Base-by-base conservation (phyloP, 1,140 invertebrate species). In the Octopus sinensis region DNA sequence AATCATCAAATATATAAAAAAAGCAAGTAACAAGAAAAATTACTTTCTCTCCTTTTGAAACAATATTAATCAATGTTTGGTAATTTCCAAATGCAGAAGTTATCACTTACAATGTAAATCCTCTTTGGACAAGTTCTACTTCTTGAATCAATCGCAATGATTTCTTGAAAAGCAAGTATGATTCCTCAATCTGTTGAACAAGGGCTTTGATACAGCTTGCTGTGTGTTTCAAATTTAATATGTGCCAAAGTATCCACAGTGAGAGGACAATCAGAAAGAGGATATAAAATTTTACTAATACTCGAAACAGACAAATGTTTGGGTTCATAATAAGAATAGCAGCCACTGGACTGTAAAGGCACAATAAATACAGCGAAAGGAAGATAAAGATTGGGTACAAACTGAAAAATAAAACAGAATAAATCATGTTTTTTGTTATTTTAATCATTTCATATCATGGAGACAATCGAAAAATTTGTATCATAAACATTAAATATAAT, bases 61-160 rank as follows among this genome's bases (percentile, higher is more conserved):
- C n/a, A 0, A 17, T 53, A 78, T 7, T 43, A 43, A 43, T 43
- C 3, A 43, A 43, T 43, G 30, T 43, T 43, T 43, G 30, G 30
- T 43, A 43, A 43, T 43, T 43, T 43, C 3, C 30, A 62, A 62
- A 6, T n/a, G 53, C 13, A 52, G 13, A 23, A 71, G 13, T 9
- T 6, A 71, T 62, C 54, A 84, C 84, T 84, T 82, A 84, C 84
- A 84, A 77, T 52, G 82, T 84, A 68, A 84, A 84, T 4, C 84
- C 84, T 83, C 81, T 78, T 17, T 81, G 56, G 10, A 84, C 82
- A 13, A 84, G 78, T 54, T 84, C 84, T 9, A 76, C 83, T 79
- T 84, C 84, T 62, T 84, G 84, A 30, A 84, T 78, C 4, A 84
- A 56, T 17, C 82, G 71, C 43, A 84, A 73, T 71, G 80, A 82